These are phyloP conservation scores for Drosophila subpulchrella DNA, from an alignment of 1,140 invertebrate species.

Conservation along the genomic window DNA sequence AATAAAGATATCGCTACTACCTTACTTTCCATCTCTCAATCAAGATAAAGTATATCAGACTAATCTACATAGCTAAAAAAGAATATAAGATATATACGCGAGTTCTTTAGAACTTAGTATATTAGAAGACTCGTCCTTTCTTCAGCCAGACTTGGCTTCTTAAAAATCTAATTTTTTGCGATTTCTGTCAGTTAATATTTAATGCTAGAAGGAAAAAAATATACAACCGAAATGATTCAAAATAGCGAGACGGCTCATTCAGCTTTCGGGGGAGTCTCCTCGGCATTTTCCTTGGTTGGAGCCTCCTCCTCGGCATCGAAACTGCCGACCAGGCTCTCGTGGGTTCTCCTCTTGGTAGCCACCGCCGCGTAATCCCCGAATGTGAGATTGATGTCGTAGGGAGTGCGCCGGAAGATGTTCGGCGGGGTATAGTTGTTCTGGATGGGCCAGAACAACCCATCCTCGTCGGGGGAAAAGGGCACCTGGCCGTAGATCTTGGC, in stretches of 20 bases:
- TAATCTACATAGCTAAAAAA: too few species aligned
- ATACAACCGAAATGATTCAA: neutral
- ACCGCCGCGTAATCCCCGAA: constrained; percentile 59
- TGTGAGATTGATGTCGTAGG: constrained; percentile 72
- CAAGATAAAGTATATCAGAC: too few species aligned
- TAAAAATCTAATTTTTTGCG: too few species aligned
- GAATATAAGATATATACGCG: neutral
- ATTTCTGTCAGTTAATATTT: neutral
- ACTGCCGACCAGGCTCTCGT: constrained; percentile 5
- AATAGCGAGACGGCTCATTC: neutral
- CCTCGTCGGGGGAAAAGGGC: constrained; percentile 57
- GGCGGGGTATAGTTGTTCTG: constrained; percentile 66
- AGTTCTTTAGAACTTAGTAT: neutral
- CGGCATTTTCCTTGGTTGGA: neutral
- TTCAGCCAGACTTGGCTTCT: too few species aligned
- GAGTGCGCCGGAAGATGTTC: constrained; percentile 63
- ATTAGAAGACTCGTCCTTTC: too few species aligned
- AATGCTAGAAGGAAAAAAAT: neutral
- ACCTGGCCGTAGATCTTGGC: constrained; percentile 38
- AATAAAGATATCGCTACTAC: too few species aligned
- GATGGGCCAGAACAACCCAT: constrained; percentile 68
- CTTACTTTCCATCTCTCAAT: too few species aligned
- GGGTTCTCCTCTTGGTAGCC: constrained; percentile 18
- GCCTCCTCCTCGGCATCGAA: neutral
- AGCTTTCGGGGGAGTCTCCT: constrained; percentile 1